A percentile compares a stretch with the other conserved stretches of the same genome.
Conservation (phyloP, 2,113 vertebrate species). For the Nannobrachium achirus region DNA sequence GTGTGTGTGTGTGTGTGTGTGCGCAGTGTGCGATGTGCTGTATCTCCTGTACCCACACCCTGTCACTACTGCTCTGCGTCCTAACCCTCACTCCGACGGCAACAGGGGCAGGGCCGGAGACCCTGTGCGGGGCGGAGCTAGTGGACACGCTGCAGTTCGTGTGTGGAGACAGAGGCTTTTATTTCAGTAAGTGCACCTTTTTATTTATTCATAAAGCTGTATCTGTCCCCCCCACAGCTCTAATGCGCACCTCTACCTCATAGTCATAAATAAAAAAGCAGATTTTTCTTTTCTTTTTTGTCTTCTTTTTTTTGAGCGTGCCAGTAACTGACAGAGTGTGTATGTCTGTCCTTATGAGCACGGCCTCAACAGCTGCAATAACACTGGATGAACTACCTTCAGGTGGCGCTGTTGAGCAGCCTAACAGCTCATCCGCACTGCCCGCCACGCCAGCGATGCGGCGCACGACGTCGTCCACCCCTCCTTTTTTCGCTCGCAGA, state of each 20-base stretch:
- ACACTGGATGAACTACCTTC: too few relatives aligned
- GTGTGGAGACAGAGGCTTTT: slow-evolving; percentile 98
- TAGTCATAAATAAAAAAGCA: slow-evolving; percentile 82
- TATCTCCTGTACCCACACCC: slow-evolving; percentile 88
- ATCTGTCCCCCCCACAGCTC: slow-evolving; percentile 54
- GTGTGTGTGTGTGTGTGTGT: slow-evolving; percentile 30
- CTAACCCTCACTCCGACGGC: slow-evolving; percentile 90
- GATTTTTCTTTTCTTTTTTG: too few relatives aligned
- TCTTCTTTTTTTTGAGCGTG: too few relatives aligned
- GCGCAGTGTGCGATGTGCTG: slow-evolving; percentile 91
- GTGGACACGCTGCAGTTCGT: slow-evolving; percentile 99
- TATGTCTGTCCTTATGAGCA: too few relatives aligned
- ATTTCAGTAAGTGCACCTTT: slow-evolving; percentile 96
- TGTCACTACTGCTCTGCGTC: slow-evolving; percentile 96
- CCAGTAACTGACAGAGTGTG: too few relatives aligned
- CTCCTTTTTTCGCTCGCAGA: too few relatives aligned
- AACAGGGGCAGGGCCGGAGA: slow-evolving; percentile 88
- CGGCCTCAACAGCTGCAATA: too few relatives aligned
- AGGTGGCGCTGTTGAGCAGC: too few relatives aligned
- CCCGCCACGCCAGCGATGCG: too few relatives aligned
- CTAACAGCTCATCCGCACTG: too few relatives aligned
- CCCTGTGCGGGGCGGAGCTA: slow-evolving; percentile 97
- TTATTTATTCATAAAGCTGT: slow-evolving; percentile 75
- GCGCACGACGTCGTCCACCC: too few relatives aligned
- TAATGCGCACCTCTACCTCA: slow-evolving; percentile 72